phyloP scores from a whole-genome alignment of 2,888 invertebrate genomes.

The Aleiodes alternator region DNA sequence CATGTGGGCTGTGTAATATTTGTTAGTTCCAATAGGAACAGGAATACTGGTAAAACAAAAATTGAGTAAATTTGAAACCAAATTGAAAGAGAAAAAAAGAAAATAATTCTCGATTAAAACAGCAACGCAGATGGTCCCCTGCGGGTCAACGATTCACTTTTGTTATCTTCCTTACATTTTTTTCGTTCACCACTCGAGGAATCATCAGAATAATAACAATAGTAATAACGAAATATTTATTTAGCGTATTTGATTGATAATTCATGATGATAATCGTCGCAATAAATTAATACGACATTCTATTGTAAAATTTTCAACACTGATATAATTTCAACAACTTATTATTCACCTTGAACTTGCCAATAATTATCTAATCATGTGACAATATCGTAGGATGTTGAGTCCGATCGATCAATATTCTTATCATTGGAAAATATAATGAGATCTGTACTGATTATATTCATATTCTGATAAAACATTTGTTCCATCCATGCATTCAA shows the following conservation, averaged over 20 bases:
- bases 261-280: constrained; percentile 1
- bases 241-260: constrained; percentile 8
- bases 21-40: constrained; percentile 32
- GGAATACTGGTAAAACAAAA: constrained; percentile 2
- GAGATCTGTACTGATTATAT: not conserved
- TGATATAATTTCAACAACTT: not conserved
- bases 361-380: constrained; percentile 35
- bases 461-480: not conserved
- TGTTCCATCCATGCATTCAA: not conserved
- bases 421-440: constrained; percentile 11
- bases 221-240: not conserved
- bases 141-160: constrained; percentile 54
- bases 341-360: constrained; percentile 32
- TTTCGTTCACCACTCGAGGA: not conserved
- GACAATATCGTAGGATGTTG: constrained; percentile 19
- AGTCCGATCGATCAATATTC: constrained; percentile 26
- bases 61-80: not conserved
- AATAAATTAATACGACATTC: constrained; percentile 15
- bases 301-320: constrained; percentile 1
- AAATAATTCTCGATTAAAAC: not conserved
- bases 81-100: too few species aligned
- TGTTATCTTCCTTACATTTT: constrained; percentile 9
- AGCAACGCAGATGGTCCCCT: constrained; percentile 60
- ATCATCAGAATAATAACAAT: constrained; percentile 25
- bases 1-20: constrained; percentile 48